These are phyloP conservation scores for Mayetiola destructor DNA, from an alignment of 2,888 invertebrate genomes.

Conservation along the genomic window DNA sequence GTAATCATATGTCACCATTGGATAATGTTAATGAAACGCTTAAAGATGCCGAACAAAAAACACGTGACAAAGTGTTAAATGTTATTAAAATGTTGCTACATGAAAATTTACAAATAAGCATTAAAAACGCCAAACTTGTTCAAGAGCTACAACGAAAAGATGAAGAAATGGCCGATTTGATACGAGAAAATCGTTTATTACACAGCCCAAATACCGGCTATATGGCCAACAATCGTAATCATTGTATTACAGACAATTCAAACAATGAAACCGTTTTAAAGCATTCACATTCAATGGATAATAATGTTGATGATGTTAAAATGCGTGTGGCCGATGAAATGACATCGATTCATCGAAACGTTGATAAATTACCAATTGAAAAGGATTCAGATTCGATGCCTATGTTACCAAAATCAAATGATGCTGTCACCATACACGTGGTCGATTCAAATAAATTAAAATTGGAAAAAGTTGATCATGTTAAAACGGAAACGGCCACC, in stretches of 20 bases:
- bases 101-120: constrained; percentile 31
- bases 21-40: constrained; percentile 32
- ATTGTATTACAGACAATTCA: neutral
- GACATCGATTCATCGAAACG: neutral
- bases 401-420: neutral
- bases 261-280: neutral
- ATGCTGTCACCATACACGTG: neutral
- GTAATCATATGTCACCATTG: constrained; percentile 32
- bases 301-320: neutral
- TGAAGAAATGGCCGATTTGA: constrained; percentile 29
- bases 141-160: constrained; percentile 28
- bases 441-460: neutral
- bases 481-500: neutral
- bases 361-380: too few species aligned
- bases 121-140: neutral
- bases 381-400: too few species aligned
- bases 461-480: neutral
- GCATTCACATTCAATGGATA: neutral
- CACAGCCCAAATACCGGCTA: neutral
- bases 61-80: constrained; percentile 31
- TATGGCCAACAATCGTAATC: neutral
- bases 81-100: constrained; percentile 28
- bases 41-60: constrained; percentile 30
- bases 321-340: neutral
- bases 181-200: constrained; percentile 8